Conservation (phyloP, 1,140 invertebrate species). For the Reticulitermes speratus region DNA sequence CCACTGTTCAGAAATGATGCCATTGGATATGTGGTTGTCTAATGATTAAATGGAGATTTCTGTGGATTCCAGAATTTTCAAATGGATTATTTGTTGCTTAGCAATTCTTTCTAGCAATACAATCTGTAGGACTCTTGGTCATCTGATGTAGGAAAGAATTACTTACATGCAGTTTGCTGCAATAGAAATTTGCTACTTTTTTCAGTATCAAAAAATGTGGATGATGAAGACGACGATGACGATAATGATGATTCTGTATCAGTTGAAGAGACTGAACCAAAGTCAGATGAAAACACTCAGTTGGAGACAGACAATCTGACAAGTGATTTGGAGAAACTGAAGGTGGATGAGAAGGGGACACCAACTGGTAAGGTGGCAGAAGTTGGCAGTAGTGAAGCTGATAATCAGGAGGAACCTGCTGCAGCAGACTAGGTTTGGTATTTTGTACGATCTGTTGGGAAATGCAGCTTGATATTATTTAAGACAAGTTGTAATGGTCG, state of each 20-base stretch:
- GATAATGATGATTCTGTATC: background rate
- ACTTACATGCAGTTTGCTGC: too few species aligned
- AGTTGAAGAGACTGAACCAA: background rate
- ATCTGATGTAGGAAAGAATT: too few species aligned
- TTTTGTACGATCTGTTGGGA: background rate
- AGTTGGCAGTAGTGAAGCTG: background rate
- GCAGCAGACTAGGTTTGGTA: constrained; percentile 6
- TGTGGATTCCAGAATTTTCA: too few species aligned
- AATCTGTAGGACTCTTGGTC: too few species aligned
- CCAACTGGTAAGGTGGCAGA: background rate
- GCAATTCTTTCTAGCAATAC: too few species aligned
- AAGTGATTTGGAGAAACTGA: background rate
- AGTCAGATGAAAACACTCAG: background rate
- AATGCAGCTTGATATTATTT: background rate
- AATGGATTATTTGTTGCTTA: too few species aligned
- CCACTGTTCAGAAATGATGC: too few species aligned
- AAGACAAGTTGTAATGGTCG: background rate
- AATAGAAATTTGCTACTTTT: background rate
- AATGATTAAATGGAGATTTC: too few species aligned
- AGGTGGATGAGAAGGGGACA: constrained; percentile 11
- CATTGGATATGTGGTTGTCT: too few species aligned
- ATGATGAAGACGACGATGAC: background rate
- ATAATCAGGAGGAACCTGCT: too few species aligned
- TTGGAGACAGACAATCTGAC: background rate
- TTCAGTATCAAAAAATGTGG: background rate